A percentile compares a stretch with the other conserved stretches of the same genome.
phyloP scores from a whole-genome alignment of 2,797 vertebrate species.

The Esox masquinongy region DNA sequence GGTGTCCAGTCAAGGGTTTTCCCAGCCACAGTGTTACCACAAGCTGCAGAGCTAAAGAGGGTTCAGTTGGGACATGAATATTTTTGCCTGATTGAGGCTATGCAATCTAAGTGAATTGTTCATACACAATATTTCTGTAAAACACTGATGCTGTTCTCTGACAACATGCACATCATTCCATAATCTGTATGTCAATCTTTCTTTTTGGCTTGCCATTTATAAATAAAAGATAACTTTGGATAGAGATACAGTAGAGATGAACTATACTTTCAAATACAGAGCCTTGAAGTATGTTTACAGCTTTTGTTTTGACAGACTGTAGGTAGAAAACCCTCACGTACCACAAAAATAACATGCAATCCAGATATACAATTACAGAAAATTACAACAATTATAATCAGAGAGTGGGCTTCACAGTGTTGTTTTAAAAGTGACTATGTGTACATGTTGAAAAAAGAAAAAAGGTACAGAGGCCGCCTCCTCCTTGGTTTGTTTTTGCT shows the following conservation, averaged over 20 bases:
- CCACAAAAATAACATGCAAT: constrained; percentile 63
- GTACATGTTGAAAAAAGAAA: constrained; percentile 19
- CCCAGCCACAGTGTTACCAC: background rate
- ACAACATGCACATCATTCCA: background rate
- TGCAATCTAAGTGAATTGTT: background rate
- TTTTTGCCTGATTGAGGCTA: background rate
- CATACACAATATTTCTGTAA: background rate
- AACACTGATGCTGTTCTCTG: background rate
- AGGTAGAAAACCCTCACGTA: constrained; percentile 60
- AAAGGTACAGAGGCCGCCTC: constrained; percentile 3
- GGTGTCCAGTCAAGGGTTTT: constrained; percentile 9
- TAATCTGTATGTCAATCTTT: background rate
- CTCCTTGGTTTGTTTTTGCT: background rate
- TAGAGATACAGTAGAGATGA: background rate
- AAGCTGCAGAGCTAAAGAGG: background rate
- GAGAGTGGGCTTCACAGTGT: constrained; percentile 33
- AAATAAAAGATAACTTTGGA: background rate
- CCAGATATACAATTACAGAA: constrained; percentile 58
- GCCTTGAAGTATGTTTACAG: constrained; percentile 31
- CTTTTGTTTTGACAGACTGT: constrained; percentile 56
- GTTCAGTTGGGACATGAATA: background rate
- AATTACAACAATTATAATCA: constrained; percentile 70
- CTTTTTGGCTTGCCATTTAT: background rate
- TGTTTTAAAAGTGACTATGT: constrained; percentile 33
- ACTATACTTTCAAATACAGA: background rate